phyloP scores from a whole-genome alignment of 2,797 vertebrate species.

The Lates japonicus region DNA sequence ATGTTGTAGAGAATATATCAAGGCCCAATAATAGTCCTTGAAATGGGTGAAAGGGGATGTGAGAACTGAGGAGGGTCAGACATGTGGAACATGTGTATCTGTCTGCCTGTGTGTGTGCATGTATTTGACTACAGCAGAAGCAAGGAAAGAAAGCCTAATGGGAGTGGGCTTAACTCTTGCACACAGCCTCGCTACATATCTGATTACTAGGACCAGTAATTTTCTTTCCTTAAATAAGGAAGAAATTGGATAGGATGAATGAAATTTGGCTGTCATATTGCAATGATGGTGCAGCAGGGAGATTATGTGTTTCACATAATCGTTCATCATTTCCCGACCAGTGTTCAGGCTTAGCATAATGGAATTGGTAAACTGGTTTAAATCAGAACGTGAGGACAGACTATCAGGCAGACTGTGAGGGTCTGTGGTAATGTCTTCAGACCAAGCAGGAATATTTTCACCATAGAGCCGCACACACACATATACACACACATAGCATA shows the following conservation, averaged over 20 bases:
- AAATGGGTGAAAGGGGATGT: constrained; percentile 78
- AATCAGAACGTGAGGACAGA: constrained; percentile 87
- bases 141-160: constrained; percentile 86
- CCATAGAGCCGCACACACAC: constrained; percentile 35
- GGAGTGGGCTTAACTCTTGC: constrained; percentile 89
- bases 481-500: constrained; percentile 30
- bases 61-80: constrained; percentile 77
- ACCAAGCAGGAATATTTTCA: constrained; percentile 81
- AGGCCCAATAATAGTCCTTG: constrained; percentile 81
- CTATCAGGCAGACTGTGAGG: constrained; percentile 86
- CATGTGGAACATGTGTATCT: constrained; percentile 77
- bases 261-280: constrained; percentile 89
- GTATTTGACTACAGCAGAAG: constrained; percentile 77
- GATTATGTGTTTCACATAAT: constrained; percentile 91
- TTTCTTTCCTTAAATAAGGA: constrained; percentile 90
- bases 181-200: constrained; percentile 88
- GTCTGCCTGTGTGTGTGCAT: constrained; percentile 54
- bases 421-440: constrained; percentile 84
- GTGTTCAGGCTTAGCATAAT: constrained; percentile 91
- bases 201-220: constrained; percentile 90
- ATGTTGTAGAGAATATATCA: constrained; percentile 80
- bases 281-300: constrained; percentile 85
- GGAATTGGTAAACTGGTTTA: constrained; percentile 92
- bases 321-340: constrained; percentile 89
- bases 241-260: constrained; percentile 91